Evolutionary conservation across 2,113 vertebrate species (phyloP).

Genomic region (Ailuropoda melanoleuca): DNA sequence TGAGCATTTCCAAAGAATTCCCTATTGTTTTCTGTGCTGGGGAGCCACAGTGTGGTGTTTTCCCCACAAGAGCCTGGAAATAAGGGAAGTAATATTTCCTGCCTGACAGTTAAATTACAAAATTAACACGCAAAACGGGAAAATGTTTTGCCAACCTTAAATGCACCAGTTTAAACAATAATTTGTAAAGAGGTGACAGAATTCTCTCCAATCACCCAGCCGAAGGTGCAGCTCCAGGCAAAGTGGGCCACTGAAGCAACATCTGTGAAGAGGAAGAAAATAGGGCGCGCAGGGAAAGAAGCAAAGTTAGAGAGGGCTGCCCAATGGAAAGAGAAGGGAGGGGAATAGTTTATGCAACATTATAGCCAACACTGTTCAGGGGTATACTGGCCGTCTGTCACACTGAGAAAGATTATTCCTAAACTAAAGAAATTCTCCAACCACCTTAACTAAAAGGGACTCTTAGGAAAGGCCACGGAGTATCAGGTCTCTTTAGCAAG

Average conservation of each 20-base stretch:
- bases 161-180: background rate
- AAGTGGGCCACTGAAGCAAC: background rate
- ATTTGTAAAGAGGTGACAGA: background rate
- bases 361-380: background rate
- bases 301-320: background rate
- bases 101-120: background rate
- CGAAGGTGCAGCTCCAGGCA: background rate
- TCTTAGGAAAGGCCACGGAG: background rate
- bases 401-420: background rate
- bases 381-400: background rate
- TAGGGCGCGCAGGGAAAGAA: background rate
- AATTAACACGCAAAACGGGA: background rate
- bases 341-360: background rate
- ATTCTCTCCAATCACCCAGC: background rate
- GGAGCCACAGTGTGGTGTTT: background rate
- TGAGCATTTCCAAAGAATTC: constrained; percentile 22
- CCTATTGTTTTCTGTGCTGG: background rate
- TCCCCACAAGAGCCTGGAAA: background rate
- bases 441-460: background rate
- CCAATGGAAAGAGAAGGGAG: background rate
- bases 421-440: background rate
- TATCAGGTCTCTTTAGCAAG: background rate
- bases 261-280: background rate
- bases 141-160: background rate
- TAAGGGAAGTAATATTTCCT: background rate